A percentile compares a stretch with the other conserved stretches of the same genome.
Evolutionary conservation across 2,888 invertebrate genomes (phyloP).

Genomic region (Capitulum mitella): DNA sequence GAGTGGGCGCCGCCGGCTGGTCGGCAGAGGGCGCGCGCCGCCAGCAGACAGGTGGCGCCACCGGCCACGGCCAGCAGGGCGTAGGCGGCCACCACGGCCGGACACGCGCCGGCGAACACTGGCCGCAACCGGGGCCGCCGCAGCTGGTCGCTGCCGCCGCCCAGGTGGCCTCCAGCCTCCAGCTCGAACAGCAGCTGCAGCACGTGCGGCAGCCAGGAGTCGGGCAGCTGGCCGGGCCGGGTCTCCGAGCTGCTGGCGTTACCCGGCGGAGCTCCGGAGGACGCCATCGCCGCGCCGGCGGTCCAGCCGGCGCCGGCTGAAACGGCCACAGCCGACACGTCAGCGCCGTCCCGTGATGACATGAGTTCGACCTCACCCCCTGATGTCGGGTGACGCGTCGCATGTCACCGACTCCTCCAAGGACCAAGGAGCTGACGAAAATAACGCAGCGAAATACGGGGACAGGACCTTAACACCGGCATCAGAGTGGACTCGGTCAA

Average conservation of each 20-base stretch:
- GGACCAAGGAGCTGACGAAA: no score
- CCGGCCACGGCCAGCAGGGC: not conserved
- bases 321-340: no score
- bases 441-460: no score
- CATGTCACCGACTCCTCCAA: no score
- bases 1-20: not conserved
- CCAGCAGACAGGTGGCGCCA: not conserved
- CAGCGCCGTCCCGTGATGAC: no score
- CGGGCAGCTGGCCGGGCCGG: not conserved
- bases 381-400: no score
- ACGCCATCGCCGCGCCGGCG: no score
- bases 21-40: not conserved
- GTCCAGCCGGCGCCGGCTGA: not conserved
- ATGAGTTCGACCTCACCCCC: no score
- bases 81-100: not conserved
- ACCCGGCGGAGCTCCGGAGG: no score
- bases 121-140: not conserved
- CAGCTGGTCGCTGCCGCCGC: not conserved
- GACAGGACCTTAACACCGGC: no score
- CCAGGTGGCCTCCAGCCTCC: not conserved
- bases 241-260: no score
- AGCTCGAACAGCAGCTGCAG: not conserved
- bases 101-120: not conserved
- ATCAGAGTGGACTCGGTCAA: no score
- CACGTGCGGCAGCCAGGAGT: constrained; percentile 15